These are phyloP conservation scores for Silvanus unidentatus DNA, from an alignment of 2,888 invertebrate species.

Conservation along the genomic window DNA sequence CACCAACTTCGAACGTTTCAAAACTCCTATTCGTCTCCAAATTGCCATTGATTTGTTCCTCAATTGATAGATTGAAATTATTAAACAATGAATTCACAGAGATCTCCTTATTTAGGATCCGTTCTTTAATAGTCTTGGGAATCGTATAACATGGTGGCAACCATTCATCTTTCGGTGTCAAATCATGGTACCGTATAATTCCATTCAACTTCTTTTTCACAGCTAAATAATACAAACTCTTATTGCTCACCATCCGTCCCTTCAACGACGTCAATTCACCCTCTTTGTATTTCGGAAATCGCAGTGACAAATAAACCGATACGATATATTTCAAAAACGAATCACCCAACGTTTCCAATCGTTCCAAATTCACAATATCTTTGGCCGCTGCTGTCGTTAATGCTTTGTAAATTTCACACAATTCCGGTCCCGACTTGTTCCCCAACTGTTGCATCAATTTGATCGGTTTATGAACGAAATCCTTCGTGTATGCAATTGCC, in stretches of 20 bases:
- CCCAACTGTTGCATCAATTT: conserved; percentile 17
- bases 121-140: conserved; percentile 48
- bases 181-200: conserved; percentile 58
- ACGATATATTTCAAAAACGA: conserved; percentile 77
- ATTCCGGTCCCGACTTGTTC: conserved; percentile 45
- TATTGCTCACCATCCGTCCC: conserved; percentile 69
- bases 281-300: conserved; percentile 65
- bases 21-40: conserved; percentile 26
- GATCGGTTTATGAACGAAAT: conserved; percentile 24
- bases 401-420: conserved; percentile 52
- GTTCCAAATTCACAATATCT: conserved; percentile 74
- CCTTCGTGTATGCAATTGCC: conserved; percentile 33
- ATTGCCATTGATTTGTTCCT: conserved; percentile 44
- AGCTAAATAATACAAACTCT: conserved; percentile 77
- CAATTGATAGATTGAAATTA: conserved; percentile 41
- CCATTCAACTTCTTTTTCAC: conserved; percentile 51
- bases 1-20: conserved; percentile 23
- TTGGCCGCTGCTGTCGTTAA: conserved; percentile 66
- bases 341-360: conserved; percentile 84
- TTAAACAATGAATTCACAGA: conserved; percentile 47
- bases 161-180: conserved; percentile 67
- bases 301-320: conserved; percentile 65
- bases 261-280: conserved; percentile 74
- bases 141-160: conserved; percentile 71
- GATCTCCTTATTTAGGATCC: conserved; percentile 44